Evolutionary conservation across 1,140 invertebrate genomes (phyloP), one percentile per base, ranked within the genome.

Genomic region (Chionoecetes opilio): DNA sequence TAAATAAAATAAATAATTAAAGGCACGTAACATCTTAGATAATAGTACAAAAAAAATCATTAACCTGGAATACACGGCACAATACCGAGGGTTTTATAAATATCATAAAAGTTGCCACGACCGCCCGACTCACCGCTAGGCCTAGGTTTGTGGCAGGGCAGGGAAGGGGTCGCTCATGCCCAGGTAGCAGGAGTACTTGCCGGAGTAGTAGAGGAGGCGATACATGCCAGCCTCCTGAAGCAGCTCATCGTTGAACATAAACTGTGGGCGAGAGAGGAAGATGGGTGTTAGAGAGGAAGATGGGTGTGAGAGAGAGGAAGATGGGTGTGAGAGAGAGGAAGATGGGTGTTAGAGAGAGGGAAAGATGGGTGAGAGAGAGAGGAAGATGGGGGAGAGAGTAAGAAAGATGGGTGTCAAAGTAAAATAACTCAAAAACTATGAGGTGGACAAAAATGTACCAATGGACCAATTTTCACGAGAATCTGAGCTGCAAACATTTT

Each of bases 121-220:
- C 6, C 1, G 1, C 11, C 6, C 11, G 6, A 75, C 63, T 75
- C 63, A 75, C 63, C 35, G 31, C 37, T 3, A 31, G 21, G n/a
- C 75, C 93, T 94, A 89, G 9, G 93, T 46, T 9, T 92, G 94
- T 17, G 82, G 26, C 0, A 94, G 75, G 9, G 95, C 96, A 37
- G 89, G 92, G 93, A 96, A 96, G 29, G 96, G 94, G 26, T 96
- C 96, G 93, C 96, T 96, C 95, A 96, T 95, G 75, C 96, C 96
- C 26, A 96, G 93, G 31, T 94, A 96, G 46, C 90, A 93, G 93
- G 37, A 88, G 94, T 96, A 95, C 63, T 95, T 95, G 26, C 92
- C 89, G 17, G 96, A 96, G 82, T 95, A 93, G 35, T 93, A 96
- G 8, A 95, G 35, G 3, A 96, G 91, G 5, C 94, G 91, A 75